Percentiles rank a stretch among this genome's conserved stretches.
Evolutionary conservation across 37 sponge, comb jelly and placozoan species (phyloP).

Genomic region (Haliclona indistincta): DNA sequence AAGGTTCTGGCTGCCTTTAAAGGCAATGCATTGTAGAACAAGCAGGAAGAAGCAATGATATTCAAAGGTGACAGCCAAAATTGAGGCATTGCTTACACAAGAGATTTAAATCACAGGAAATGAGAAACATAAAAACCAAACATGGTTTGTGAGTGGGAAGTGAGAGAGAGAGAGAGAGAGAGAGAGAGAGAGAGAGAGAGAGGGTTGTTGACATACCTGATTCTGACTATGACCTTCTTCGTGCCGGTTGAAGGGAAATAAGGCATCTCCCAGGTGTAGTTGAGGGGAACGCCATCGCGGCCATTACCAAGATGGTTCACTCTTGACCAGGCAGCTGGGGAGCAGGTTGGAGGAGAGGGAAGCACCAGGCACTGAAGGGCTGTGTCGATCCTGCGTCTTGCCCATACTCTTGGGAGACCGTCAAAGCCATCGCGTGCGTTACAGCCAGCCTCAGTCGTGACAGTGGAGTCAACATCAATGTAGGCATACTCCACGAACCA

Average conservation of each 20-base stretch:
- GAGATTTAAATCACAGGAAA: background rate
- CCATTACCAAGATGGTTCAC: constrained; percentile 99
- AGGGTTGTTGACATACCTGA: constrained; percentile 73
- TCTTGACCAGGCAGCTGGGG: constrained; percentile 82
- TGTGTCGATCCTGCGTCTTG: constrained; percentile 1
- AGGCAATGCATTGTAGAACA: too few species aligned
- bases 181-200: too few species aligned
- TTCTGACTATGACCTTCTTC: constrained; percentile 80
- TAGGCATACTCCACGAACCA: constrained; percentile 76
- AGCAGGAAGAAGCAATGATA: too few species aligned
- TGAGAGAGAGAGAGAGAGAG: too few species aligned
- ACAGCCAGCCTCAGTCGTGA: constrained; percentile 37
- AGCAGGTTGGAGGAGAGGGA: constrained; percentile 72
- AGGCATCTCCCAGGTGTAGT: constrained; percentile 85
- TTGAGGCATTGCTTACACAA: too few species aligned
- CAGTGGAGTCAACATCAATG: constrained; percentile 54
- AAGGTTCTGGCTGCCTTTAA: too few species aligned
- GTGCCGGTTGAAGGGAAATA: constrained; percentile 60
- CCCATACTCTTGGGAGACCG: constrained; percentile 67
- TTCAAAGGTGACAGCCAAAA: too few species aligned
- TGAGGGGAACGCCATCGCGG: constrained; percentile 77
- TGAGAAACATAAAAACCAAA: background rate
- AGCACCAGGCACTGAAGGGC: constrained; percentile 56
- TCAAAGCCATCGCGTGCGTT: constrained; percentile 14
- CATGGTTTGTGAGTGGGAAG: too few species aligned